Evolutionary conservation across 2,797 vertebrate genomes (phyloP), one percentile per base, ranked within the genome.

Genomic region (Alauda arvensis): DNA sequence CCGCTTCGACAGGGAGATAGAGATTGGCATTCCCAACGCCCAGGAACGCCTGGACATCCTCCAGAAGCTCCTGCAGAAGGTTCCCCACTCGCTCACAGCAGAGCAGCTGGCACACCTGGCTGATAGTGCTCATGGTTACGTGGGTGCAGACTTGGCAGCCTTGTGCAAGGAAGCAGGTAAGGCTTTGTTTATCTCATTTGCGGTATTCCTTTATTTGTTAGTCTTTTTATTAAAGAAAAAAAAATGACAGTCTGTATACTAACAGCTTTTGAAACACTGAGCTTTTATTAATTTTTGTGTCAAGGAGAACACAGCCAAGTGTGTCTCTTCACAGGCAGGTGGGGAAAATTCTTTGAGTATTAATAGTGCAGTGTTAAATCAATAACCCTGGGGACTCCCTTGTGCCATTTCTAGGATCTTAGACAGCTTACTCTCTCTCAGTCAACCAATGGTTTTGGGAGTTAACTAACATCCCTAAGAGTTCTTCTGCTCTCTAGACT

Each of bases 1-100:
- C 0, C 97, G 99, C 40, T 99, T 99, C 23, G 99, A 99, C 94
- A 99, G 98, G 90, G 99, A 99, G 96, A 97, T 99, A 90, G 99
- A 99, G 96, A 98, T 99, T 19, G 99, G 98, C 1, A 97, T 99
- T 72, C 99, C 99, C 3, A 95, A 96, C 23, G 98, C 98, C 12
- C 94, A 77, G 1, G 98, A 98, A 75, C 97, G 99, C 8, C 96
- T 97, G 14, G 99, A 99, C 77, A 99, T 99, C 82, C 94, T 99
- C 24, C 96, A 93, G 71, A 99, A 98, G 94, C 97, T 98, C 77
- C 98, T 99, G 77, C 95, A 37, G 25, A 92, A 81, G 3, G 95
- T 98, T 6, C 98, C 98, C 0, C 98, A 98, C 90, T 92, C 76
- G 0, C 96, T 98, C 89, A 96, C 91, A 18, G 29, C 85, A 3